Evolutionary conservation across 2,888 invertebrate species (phyloP).

Genomic region (Aproaerema taeniolella): DNA sequence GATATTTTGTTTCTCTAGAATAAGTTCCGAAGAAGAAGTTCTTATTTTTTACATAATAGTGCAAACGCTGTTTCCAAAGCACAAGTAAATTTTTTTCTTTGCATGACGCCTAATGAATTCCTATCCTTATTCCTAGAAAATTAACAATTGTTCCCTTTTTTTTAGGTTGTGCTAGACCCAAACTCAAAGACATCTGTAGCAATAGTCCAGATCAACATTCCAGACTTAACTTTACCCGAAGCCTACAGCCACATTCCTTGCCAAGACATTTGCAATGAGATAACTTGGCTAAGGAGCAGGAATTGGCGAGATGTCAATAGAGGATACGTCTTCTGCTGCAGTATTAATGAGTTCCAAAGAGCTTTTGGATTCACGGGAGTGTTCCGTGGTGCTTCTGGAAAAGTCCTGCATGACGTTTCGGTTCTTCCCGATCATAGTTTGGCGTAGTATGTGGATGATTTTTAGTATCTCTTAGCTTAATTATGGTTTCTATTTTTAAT

Average conservation of each 20-base stretch:
- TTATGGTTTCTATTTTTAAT: too few relatives aligned
- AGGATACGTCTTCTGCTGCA: constrained; percentile 48
- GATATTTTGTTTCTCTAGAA: too few relatives aligned
- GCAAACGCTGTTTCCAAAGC: too few relatives aligned
- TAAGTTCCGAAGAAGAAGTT: too few relatives aligned
- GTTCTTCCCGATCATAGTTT: constrained; percentile 8
- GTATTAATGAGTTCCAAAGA: constrained; percentile 33
- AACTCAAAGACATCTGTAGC: constrained; percentile 32
- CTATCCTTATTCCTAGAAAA: too few relatives aligned
- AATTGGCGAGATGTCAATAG: constrained; percentile 31
- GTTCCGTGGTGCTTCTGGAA: constrained; percentile 23
- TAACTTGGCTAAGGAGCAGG: constrained; percentile 9
- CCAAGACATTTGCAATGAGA: constrained; percentile 35
- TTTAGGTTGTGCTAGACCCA: constrained; percentile 44
- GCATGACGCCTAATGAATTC: too few relatives aligned
- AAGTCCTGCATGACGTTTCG: constrained; percentile 11
- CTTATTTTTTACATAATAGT: too few relatives aligned
- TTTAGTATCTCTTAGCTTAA: too few relatives aligned
- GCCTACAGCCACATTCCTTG: constrained; percentile 30
- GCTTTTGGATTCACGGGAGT: constrained; percentile 25
- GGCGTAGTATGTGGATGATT: too few relatives aligned
- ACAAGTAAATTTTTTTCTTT: too few relatives aligned
- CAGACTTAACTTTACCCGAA: constrained; percentile 29
- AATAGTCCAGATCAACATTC: constrained; percentile 48
- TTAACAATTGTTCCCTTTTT: too few relatives aligned